A percentile compares a stretch with the other conserved stretches of the same genome.
phyloP scores from a whole-genome alignment of 2,113 vertebrate genomes.

The Herpetotheres cachinnans region DNA sequence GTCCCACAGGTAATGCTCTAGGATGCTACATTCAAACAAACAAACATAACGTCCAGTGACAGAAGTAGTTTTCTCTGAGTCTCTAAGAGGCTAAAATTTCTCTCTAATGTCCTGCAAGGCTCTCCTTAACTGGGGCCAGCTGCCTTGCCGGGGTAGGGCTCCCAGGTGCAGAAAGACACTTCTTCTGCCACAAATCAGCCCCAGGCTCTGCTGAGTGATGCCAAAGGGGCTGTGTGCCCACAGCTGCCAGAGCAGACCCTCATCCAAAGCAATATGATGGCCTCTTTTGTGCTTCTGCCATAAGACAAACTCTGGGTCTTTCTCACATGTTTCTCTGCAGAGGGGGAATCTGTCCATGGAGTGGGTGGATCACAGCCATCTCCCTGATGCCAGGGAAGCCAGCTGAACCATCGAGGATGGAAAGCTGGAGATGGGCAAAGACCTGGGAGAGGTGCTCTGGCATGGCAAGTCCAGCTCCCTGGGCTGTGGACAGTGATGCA shows the following conservation, averaged over 20 bases:
- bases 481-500: not conserved
- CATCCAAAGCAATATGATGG: not conserved
- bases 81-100: not conserved
- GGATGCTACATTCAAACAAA: not conserved
- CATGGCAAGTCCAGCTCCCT: not conserved
- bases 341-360: not conserved
- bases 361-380: not conserved
- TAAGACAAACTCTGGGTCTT: not conserved
- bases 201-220: not conserved
- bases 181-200: not conserved
- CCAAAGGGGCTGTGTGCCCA: not conserved
- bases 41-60: not conserved
- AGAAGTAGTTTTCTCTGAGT: not conserved
- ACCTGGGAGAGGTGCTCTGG: not conserved
- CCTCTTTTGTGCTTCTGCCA: not conserved
- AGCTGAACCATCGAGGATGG: not conserved
- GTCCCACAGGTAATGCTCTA: not conserved
- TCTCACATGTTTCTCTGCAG: not conserved
- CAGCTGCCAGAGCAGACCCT: not conserved
- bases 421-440: not conserved
- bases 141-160: not conserved
- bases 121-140: not conserved
- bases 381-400: not conserved
- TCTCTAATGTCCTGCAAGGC: not conserved
- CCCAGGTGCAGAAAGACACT: not conserved